Evolutionary conservation across 2,113 vertebrate species (phyloP).

Genomic region (Pao palembangensis): DNA sequence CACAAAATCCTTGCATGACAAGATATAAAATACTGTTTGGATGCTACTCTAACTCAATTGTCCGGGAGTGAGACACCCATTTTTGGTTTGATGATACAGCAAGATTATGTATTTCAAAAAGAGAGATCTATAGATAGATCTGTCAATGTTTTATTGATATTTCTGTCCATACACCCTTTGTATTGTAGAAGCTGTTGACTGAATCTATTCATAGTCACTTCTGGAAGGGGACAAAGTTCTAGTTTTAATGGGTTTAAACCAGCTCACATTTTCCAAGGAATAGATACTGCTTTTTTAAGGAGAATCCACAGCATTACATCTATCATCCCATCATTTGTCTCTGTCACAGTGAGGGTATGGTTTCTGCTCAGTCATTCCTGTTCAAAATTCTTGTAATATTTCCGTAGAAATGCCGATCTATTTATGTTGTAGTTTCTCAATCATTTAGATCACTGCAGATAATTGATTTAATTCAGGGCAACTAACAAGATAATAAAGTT

Average conservation of each 20-base stretch:
- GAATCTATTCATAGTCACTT: too few species aligned
- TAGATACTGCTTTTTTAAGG: not conserved
- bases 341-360: conserved; percentile 38
- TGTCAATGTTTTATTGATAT: not conserved
- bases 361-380: conserved; percentile 23
- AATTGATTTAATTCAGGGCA: not conserved
- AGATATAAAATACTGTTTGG: too few species aligned
- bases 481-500: too few species aligned
- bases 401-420: not conserved
- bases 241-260: not conserved
- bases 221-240: too few species aligned
- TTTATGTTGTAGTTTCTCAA: not conserved
- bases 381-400: not conserved
- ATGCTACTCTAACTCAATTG: too few species aligned
- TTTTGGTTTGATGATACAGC: too few species aligned
- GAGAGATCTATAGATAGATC: conserved; percentile 7
- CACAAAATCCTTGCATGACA: too few species aligned
- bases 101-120: too few species aligned
- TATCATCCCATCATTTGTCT: conserved; percentile 30
- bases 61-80: too few species aligned
- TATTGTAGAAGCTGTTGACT: too few species aligned
- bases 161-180: too few species aligned
- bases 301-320: conserved; percentile 3
- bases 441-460: too few species aligned
- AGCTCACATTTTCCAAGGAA: conserved; percentile 7